Base-by-base conservation (phyloP, 2,797 vertebrate species). In the Parambassis ranga region DNA sequence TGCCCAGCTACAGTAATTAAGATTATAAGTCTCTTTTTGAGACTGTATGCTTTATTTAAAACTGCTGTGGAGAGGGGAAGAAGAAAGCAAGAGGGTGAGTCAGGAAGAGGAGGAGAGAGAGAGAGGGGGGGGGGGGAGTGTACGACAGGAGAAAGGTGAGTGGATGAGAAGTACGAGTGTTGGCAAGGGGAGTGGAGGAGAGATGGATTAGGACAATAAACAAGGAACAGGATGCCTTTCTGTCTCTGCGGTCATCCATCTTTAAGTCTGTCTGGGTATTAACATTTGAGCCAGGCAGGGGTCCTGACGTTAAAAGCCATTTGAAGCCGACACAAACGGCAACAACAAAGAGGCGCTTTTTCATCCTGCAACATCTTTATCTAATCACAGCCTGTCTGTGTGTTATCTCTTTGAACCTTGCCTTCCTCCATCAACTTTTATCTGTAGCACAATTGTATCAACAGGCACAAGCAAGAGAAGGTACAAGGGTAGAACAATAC, bases 151-250 rank as follows among this genome's bases (percentile, higher is more conserved):
- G 41, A 44, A 46, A 61, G 48, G 58, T 30, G 48, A 84, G 60
- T 80, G 44, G 71, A 67, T 43, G 37, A 71, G 58, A 67, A 47
- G 62, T 15, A 59, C 72, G 65, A 79, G 50, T 69, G 41, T 49
- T 46, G 24, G 11, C 46, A 38, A 58, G 38, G 52, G 44, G 60
- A 47, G 48, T 51, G 35, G 22, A 49, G 13, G 28, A 9, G 32
- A 36, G 28, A 43, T 8, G 10, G 52, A 48, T 31, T 43, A 37
- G 38, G 24, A 10, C 24, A 24, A 23, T 46, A 42, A 71, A 61
- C 41, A 43, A 10, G n/a, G 42, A 35, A 16, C 18, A 33, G 50
- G 30, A 10, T 77, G 48, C 23, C 43, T 50, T 46, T 66, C 35
- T 10, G 39, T 39, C 33, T 58, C 28, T 24, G 19, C 13, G 10